A percentile compares a stretch with the other conserved stretches of the same genome.
Conservation (phyloP, 1,140 invertebrate genomes). For the Hycleus cichorii region DNA sequence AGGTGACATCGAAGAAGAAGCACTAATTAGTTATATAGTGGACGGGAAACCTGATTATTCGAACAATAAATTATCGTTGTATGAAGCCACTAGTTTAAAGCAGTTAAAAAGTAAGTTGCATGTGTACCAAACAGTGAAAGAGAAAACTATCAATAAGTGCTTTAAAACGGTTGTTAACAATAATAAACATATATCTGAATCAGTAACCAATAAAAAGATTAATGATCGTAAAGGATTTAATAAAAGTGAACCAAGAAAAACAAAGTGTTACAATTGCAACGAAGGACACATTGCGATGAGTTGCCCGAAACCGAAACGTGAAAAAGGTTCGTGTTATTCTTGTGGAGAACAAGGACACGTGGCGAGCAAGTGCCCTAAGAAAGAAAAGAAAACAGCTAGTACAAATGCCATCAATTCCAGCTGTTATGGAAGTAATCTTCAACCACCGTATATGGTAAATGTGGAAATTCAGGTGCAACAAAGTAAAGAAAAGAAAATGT, state of each 20-base stretch:
- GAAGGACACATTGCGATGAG: background rate
- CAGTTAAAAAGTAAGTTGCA: slow-evolving; percentile 2
- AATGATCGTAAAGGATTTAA: no score
- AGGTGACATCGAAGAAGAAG: background rate
- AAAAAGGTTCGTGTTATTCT: slow-evolving; percentile 6
- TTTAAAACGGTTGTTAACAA: background rate
- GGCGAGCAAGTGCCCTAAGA: background rate
- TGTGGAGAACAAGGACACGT: background rate
- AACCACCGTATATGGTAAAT: no score
- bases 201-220: no score
- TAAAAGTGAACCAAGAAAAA: background rate
- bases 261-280: slow-evolving; percentile 10
- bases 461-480: no score
- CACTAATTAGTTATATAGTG: background rate
- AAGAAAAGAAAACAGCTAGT: background rate
- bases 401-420: background rate
- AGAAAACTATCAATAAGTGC: background rate
- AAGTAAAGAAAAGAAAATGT: no score
- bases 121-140: slow-evolving; percentile 1
- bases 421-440: no score
- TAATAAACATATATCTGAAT: no score
- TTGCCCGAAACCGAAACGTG: slow-evolving; percentile 10
- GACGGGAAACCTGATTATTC: background rate
- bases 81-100: background rate
- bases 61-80: background rate